Conservation (phyloP, 2,888 invertebrate genomes). For the Drosophila lacicola region DNA sequence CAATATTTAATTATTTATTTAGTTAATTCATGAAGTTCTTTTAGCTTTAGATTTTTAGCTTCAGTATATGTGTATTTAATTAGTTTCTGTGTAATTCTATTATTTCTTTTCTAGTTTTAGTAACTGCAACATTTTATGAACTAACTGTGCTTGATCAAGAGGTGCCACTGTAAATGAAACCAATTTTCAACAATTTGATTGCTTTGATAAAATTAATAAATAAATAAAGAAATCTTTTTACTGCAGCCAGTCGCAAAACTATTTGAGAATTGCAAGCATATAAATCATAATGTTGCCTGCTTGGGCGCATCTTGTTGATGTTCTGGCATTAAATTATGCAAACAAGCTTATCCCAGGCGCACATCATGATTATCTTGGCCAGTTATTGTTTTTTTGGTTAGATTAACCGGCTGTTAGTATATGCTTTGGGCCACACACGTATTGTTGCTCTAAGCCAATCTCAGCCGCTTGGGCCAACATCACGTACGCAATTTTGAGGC, state of each 20-base stretch:
- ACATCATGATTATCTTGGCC: constrained; percentile 11
- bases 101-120: constrained; percentile 29
- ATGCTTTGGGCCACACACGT: constrained; percentile 5
- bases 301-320: background rate
- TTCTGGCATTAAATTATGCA: background rate
- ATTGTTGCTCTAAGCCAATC: background rate
- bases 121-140: constrained; percentile 55
- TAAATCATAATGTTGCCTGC: background rate
- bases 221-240: background rate
- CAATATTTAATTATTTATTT: constrained; percentile 40
- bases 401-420: background rate
- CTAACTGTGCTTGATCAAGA: constrained; percentile 58
- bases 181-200: constrained; percentile 4
- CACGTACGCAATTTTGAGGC: constrained; percentile 10
- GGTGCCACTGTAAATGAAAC: constrained; percentile 41
- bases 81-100: constrained; percentile 21
- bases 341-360: constrained; percentile 3
- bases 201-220: background rate
- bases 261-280: background rate
- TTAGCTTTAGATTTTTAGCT: constrained; percentile 5
- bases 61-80: constrained; percentile 15
- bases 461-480: background rate
- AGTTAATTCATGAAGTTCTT: constrained; percentile 33
- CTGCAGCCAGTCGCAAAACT: background rate
- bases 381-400: constrained; percentile 5